These are phyloP conservation scores for Temnothorax curvispinosus DNA, from an alignment of 1,140 invertebrate genomes.

Conservation along the genomic window DNA sequence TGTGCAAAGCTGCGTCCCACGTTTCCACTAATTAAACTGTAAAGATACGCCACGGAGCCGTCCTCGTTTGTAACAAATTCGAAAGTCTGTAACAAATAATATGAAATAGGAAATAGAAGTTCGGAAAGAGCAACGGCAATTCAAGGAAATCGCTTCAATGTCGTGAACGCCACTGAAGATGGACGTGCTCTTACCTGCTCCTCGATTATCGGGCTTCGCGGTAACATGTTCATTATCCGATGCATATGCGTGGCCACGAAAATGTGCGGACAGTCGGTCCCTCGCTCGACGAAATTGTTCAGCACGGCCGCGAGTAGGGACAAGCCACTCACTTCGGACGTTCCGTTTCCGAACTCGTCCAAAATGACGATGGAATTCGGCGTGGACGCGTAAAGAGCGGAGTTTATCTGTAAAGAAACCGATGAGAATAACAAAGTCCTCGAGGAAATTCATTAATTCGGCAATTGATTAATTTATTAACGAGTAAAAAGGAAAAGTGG, in stretches of 20 bases:
- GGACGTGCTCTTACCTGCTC: constrained; percentile 83
- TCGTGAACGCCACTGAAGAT: not conserved
- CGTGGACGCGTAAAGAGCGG: constrained; percentile 88
- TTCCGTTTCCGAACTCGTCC: constrained; percentile 97
- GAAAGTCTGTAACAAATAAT: constrained; percentile 70
- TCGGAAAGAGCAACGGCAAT: not conserved
- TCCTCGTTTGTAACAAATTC: constrained; percentile 69
- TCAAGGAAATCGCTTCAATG: not conserved
- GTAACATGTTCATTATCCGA: constrained; percentile 87
- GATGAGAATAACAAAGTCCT: not conserved
- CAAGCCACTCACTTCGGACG: constrained; percentile 91
- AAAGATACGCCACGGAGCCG: constrained; percentile 69
- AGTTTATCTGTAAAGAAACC: constrained; percentile 89
- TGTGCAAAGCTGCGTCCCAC: constrained; percentile 75
- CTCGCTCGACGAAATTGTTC: constrained; percentile 88
- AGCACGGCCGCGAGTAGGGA: constrained; percentile 89
- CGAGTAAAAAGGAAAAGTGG: no score
- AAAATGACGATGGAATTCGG: constrained; percentile 91
- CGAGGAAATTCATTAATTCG: not conserved
- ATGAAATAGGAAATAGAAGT: not conserved
- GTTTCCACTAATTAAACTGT: constrained; percentile 70
- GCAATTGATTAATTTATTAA: not conserved
- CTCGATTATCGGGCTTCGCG: constrained; percentile 83
- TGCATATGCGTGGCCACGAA: constrained; percentile 93
- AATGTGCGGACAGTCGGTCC: constrained; percentile 89